Percentiles rank a stretch among this genome's conserved stretches.
Conservation (phyloP, 2,113 vertebrate genomes). For the Tyto alba region DNA sequence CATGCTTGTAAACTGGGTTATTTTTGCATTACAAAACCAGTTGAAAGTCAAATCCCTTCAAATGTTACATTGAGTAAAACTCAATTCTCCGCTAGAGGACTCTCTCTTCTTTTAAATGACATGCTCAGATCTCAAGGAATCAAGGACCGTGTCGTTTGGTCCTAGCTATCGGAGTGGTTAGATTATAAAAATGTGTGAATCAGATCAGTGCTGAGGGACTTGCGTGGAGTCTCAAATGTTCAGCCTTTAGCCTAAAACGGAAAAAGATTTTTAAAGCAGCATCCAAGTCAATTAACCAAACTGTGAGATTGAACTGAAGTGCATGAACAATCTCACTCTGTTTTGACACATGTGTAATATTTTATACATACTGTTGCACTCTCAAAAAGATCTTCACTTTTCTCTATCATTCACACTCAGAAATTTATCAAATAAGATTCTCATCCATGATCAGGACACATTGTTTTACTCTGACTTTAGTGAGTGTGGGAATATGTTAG, state of each 20-base stretch:
- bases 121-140: rapidly evolving
- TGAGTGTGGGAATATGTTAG: not conserved
- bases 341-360: not conserved
- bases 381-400: not conserved
- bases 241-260: not conserved
- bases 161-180: not conserved
- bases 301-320: not conserved
- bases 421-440: not conserved
- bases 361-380: constrained; percentile 3
- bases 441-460: not conserved
- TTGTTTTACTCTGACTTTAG: not conserved
- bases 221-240: not conserved
- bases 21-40: not conserved
- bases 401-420: not conserved
- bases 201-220: not conserved
- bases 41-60: not conserved
- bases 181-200: constrained; percentile 25
- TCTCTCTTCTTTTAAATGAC: constrained; percentile 49
- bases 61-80: not conserved
- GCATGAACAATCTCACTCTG: constrained; percentile 7
- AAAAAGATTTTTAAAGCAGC: constrained; percentile 2
- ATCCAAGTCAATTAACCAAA: constrained; percentile 28
- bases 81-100: constrained; percentile 47
- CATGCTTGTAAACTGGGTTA: not conserved
- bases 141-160: not conserved